These are phyloP conservation scores for Musca vetustissima DNA, from an alignment of 1,140 invertebrate genomes.

Conservation along the genomic window DNA sequence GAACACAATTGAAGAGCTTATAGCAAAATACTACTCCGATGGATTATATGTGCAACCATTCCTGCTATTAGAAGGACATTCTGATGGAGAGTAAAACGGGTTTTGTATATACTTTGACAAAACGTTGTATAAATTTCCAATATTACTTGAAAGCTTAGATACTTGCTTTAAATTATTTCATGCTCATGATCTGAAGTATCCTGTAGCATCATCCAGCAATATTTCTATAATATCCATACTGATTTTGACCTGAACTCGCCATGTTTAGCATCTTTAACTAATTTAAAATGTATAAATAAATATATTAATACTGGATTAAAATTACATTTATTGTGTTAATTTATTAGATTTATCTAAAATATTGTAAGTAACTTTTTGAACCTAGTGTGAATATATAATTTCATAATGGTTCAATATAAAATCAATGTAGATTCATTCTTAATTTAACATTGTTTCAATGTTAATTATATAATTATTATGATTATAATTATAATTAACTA, in stretches of 20 bases:
- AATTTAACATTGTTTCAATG: too few relatives aligned
- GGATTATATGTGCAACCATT: background rate
- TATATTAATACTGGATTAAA: too few relatives aligned
- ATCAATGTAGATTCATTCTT: too few relatives aligned
- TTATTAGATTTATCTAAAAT: background rate
- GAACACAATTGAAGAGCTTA: background rate
- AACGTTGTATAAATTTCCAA: conserved; percentile 12
- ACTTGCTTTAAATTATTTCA: conserved; percentile 26
- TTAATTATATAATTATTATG: too few relatives aligned
- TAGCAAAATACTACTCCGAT: background rate
- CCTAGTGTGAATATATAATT: background rate
- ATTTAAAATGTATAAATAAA: too few relatives aligned
- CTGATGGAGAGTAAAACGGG: background rate
- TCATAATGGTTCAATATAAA: too few relatives aligned
- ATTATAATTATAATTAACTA: too few relatives aligned
- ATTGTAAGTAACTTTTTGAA: background rate
- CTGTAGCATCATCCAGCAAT: conserved; percentile 18
- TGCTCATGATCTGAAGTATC: too few relatives aligned
- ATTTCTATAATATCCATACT: conserved; percentile 20
- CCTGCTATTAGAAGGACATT: background rate
- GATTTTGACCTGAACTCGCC: conserved; percentile 5
- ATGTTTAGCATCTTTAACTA: background rate
- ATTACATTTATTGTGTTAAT: background rate
- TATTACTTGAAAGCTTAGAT: conserved; percentile 23
- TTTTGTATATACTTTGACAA: conserved; percentile 25